phyloP scores from a whole-genome alignment of 2,113 vertebrate species.

The Rhynchomys soricoides region DNA sequence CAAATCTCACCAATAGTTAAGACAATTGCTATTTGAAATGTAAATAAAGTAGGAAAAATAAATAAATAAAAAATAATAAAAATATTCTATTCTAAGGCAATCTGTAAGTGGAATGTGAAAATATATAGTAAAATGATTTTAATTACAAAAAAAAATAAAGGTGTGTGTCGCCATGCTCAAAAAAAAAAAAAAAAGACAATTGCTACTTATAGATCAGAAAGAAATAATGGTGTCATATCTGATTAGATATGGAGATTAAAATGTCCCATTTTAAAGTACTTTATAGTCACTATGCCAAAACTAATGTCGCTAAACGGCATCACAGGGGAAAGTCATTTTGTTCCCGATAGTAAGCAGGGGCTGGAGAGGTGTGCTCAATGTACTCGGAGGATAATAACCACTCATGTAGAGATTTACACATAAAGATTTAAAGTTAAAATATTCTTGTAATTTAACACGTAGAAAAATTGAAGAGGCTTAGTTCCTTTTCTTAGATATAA shows the following conservation, averaged over 20 bases:
- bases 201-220: conserved; percentile 13
- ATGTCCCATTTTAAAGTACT: background rate
- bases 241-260: conserved; percentile 26
- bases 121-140: too few species aligned
- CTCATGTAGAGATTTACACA: background rate
- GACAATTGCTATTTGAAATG: conserved; percentile 6
- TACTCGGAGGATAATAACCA: conserved; percentile 39
- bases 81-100: too few species aligned
- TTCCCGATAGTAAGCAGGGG: background rate
- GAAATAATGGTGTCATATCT: background rate
- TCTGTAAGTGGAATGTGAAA: too few species aligned
- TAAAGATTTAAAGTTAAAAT: conserved; percentile 46
- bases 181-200: too few species aligned
- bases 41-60: too few species aligned
- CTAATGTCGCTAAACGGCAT: conserved; percentile 53
- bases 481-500: conserved; percentile 49
- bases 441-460: conserved; percentile 25
- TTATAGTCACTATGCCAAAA: background rate
- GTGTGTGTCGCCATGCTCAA: too few species aligned
- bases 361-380: background rate
- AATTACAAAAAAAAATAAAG: too few species aligned
- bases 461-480: conserved; percentile 29
- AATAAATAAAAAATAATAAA: too few species aligned
- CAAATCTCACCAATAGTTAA: conserved; percentile 49
- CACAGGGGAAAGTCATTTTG: background rate